phyloP scores from a whole-genome alignment of 1,140 invertebrate genomes.

The Zophobas atratus region DNA sequence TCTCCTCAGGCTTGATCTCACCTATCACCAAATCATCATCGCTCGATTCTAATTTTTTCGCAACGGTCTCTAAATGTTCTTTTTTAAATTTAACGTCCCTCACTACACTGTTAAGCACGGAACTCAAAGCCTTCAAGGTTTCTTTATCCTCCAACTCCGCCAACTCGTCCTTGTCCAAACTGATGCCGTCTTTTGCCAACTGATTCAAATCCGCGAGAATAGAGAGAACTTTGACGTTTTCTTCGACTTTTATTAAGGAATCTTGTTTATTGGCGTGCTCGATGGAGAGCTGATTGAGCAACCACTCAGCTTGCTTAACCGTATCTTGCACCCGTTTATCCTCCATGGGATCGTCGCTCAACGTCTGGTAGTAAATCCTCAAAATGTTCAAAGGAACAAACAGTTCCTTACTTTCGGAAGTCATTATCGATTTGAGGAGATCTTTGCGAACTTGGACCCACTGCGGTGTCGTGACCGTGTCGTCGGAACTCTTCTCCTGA shows the following conservation, averaged over 20 bases:
- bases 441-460: slow-evolving; percentile 63
- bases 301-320: slow-evolving; percentile 63
- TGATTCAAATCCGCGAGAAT: slow-evolving; percentile 23
- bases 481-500: slow-evolving; percentile 14
- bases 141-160: slow-evolving; percentile 25
- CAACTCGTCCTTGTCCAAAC: slow-evolving; percentile 29
- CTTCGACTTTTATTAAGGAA: slow-evolving; percentile 48
- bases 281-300: slow-evolving; percentile 62
- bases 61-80: slow-evolving; percentile 24
- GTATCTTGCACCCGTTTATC: slow-evolving; percentile 56
- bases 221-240: slow-evolving; percentile 35
- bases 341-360: slow-evolving; percentile 56
- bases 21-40: slow-evolving; percentile 43
- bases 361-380: slow-evolving; percentile 64
- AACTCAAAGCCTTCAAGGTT: slow-evolving; percentile 17
- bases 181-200: slow-evolving; percentile 18
- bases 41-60: slow-evolving; percentile 3
- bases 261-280: slow-evolving; percentile 60
- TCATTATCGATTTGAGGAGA: slow-evolving; percentile 62
- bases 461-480: slow-evolving; percentile 54
- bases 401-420: slow-evolving; percentile 61
- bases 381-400: slow-evolving; percentile 63
- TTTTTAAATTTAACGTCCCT: slow-evolving; percentile 41
- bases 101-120: slow-evolving; percentile 34
- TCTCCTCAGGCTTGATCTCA: slow-evolving; percentile 5